Evolutionary conservation across 1,140 invertebrate species (phyloP).

Genomic region (Drosophila pseudoobscura): DNA sequence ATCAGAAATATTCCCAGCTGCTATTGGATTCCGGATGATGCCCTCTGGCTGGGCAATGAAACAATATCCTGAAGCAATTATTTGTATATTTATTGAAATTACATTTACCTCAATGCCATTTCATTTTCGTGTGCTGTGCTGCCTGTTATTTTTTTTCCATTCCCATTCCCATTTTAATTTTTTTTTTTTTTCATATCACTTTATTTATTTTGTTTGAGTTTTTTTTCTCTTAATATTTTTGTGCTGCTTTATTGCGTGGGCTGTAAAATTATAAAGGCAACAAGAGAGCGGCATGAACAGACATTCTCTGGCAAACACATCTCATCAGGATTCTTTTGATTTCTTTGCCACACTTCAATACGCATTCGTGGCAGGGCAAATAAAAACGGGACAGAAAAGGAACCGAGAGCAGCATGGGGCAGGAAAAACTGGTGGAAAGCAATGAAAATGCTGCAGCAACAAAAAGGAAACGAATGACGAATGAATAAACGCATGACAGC

Average conservation of each 20-base stretch:
- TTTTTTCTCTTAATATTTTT: not conserved
- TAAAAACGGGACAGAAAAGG: slow-evolving; percentile 40
- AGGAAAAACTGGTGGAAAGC: slow-evolving; percentile 23
- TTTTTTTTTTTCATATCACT: slow-evolving; percentile 37
- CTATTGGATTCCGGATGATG: no score
- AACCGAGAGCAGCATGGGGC: slow-evolving; percentile 9
- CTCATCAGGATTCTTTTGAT: slow-evolving; percentile 78
- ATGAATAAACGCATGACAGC: slow-evolving; percentile 75
- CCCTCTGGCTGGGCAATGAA: slow-evolving; percentile 9
- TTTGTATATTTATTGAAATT: slow-evolving; percentile 62
- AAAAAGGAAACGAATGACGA: slow-evolving; percentile 72
- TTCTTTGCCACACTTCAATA: slow-evolving; percentile 75
- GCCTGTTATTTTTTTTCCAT: slow-evolving; percentile 22
- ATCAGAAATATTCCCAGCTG: not conserved
- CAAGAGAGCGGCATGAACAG: slow-evolving; percentile 7
- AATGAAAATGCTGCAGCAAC: slow-evolving; percentile 59
- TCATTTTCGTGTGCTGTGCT: not conserved
- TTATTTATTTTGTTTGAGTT: slow-evolving; percentile 45
- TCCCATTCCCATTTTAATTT: no score
- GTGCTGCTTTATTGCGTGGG: slow-evolving; percentile 27
- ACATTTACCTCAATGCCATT: slow-evolving; percentile 39
- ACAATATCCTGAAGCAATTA: slow-evolving; percentile 52
- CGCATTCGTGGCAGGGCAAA: slow-evolving; percentile 51
- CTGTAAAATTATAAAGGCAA: slow-evolving; percentile 47
- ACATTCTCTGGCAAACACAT: slow-evolving; percentile 47